These are phyloP conservation scores for Gymnosoma rotundatum DNA, from an alignment of 2,888 invertebrate genomes.

Conservation along the genomic window DNA sequence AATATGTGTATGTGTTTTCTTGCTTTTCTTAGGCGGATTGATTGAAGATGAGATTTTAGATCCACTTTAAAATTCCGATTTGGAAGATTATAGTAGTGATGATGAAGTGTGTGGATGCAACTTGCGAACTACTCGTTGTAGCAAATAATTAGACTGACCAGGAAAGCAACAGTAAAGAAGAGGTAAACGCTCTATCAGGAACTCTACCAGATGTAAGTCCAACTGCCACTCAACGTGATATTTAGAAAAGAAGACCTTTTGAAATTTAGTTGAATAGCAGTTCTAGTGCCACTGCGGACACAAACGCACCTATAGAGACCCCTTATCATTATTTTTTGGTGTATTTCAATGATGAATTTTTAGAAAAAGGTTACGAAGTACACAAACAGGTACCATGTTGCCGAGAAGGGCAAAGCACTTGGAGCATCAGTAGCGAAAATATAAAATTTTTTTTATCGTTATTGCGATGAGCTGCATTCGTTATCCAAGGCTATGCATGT, in stretches of 20 bases:
- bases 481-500: too few species aligned
- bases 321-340: slow-evolving; percentile 52
- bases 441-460: too few species aligned
- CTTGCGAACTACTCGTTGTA: slow-evolving; percentile 41
- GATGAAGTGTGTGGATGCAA: slow-evolving; percentile 51
- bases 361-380: slow-evolving; percentile 24
- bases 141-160: slow-evolving; percentile 15
- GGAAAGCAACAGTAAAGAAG: slow-evolving; percentile 42
- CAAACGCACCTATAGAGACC: slow-evolving; percentile 38
- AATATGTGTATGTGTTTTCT: slow-evolving; percentile 52
- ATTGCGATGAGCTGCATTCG: too few species aligned
- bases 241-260: slow-evolving; percentile 61
- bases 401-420: too few species aligned
- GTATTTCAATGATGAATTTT: slow-evolving; percentile 56
- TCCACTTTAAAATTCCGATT: slow-evolving; percentile 55
- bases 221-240: slow-evolving; percentile 50
- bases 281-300: slow-evolving; percentile 29
- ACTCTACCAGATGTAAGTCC: slow-evolving; percentile 43
- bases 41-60: slow-evolving; percentile 54
- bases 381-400: too few species aligned
- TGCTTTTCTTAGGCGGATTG: slow-evolving; percentile 40
- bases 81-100: slow-evolving; percentile 60
- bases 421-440: too few species aligned
- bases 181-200: slow-evolving; percentile 28
- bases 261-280: slow-evolving; percentile 50